phyloP scores from a whole-genome alignment of 1,140 invertebrate genomes.

The Medauroidea extradentata region DNA sequence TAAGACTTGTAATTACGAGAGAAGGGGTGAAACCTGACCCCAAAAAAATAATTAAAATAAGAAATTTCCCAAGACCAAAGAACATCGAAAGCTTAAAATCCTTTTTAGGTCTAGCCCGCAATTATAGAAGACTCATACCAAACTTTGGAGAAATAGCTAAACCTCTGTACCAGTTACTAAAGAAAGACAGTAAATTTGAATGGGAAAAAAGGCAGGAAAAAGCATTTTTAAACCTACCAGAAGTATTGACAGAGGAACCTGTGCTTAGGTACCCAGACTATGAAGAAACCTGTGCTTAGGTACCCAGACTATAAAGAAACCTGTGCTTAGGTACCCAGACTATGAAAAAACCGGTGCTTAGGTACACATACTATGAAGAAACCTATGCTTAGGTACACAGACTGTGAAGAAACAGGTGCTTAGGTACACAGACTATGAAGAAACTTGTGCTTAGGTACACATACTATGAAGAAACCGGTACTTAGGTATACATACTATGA shows the following conservation, averaged over 20 bases:
- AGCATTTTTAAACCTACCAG: slow-evolving; percentile 18
- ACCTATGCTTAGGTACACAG: too few relatives aligned
- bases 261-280: slow-evolving; percentile 31
- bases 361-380: too few relatives aligned
- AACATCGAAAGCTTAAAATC: slow-evolving; percentile 30
- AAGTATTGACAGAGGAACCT: slow-evolving; percentile 13
- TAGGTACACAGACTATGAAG: too few relatives aligned
- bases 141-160: slow-evolving; percentile 30
- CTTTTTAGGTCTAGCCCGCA: slow-evolving; percentile 27
- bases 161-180: slow-evolving; percentile 31
- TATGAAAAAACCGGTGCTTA: slow-evolving; percentile 30
- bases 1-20: slow-evolving; percentile 20
- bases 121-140: slow-evolving; percentile 24
- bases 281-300: slow-evolving; percentile 27
- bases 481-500: too few relatives aligned
- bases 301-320: slow-evolving; percentile 30
- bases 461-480: too few relatives aligned
- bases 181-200: slow-evolving; percentile 22
- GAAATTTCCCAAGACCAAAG: slow-evolving; percentile 29
- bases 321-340: slow-evolving; percentile 32
- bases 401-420: too few relatives aligned
- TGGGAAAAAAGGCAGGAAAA: slow-evolving; percentile 18
- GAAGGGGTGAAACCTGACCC: slow-evolving; percentile 21
- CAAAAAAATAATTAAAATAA: slow-evolving; percentile 26
- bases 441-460: too few relatives aligned